phyloP scores from a whole-genome alignment of 2,797 vertebrate species.

The Tragelaphus eurycerus region DNA sequence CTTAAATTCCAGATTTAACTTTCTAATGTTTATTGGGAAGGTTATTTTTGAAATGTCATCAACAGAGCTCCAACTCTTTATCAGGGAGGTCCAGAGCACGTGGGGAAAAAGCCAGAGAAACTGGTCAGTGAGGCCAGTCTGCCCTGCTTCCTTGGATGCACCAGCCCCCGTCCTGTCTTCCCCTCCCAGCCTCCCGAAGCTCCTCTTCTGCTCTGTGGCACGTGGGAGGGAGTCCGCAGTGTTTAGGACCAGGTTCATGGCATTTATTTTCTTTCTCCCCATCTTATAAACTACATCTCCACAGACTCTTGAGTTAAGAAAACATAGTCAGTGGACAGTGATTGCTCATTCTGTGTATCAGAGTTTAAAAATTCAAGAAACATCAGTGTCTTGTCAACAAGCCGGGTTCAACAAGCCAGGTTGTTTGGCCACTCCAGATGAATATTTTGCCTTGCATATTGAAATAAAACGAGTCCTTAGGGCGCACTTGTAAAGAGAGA shows the following conservation, averaged over 20 bases:
- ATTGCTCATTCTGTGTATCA: constrained; percentile 21
- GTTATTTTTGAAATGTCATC: constrained; percentile 60
- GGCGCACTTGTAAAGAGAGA: not conserved
- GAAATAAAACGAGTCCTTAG: constrained; percentile 1
- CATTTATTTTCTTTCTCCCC: constrained; percentile 18
- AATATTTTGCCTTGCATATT: constrained; percentile 8
- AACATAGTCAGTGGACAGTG: not conserved
- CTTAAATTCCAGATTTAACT: constrained; percentile 64
- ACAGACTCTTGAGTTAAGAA: not conserved
- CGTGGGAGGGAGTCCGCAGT: not conserved
- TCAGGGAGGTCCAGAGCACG: not conserved
- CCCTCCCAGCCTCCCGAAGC: not conserved
- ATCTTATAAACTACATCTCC: not conserved
- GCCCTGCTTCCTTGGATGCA: not conserved
- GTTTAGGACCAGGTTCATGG: not conserved
- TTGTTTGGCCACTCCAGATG: not conserved
- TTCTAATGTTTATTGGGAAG: constrained; percentile 67
- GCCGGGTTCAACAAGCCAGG: not conserved
- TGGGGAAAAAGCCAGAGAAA: not conserved
- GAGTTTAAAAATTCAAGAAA: constrained; percentile 46
- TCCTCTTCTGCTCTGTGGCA: not conserved
- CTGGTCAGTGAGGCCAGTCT: not conserved
- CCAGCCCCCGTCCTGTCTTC: not conserved
- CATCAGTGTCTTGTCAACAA: not conserved
- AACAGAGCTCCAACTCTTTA: not conserved